Conservation (phyloP, 2,113 vertebrate genomes). For the Anguilla rostrata region DNA sequence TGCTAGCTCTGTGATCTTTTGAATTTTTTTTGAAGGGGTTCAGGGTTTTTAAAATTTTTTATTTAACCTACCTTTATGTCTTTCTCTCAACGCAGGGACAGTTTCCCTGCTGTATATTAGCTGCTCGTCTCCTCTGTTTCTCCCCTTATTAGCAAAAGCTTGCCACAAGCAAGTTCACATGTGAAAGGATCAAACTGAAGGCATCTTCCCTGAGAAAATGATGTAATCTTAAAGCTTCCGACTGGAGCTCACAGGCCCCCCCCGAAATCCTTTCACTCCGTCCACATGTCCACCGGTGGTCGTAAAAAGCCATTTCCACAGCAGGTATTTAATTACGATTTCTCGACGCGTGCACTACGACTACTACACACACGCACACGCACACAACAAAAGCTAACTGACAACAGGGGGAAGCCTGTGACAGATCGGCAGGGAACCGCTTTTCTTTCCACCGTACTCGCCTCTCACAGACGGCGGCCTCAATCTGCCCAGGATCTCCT, state of each 20-base stretch:
- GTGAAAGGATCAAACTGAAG: not conserved
- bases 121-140: not conserved
- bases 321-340: constrained; percentile 54
- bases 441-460: not conserved
- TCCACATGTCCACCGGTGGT: constrained; percentile 45
- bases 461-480: constrained; percentile 34
- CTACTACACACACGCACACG: constrained; percentile 27
- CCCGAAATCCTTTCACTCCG: constrained; percentile 47
- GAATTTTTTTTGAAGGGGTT: not conserved
- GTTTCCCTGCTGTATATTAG: not conserved
- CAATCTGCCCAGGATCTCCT: constrained; percentile 52
- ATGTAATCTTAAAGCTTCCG: not conserved
- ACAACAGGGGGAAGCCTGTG: constrained; percentile 52
- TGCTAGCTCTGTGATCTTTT: not conserved
- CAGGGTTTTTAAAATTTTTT: not conserved
- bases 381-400: constrained; percentile 38
- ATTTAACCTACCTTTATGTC: not conserved
- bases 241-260: constrained; percentile 21
- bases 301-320: constrained; percentile 52
- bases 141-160: not conserved
- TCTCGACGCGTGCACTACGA: constrained; percentile 43
- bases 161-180: not conserved
- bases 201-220: not conserved
- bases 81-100: not conserved
- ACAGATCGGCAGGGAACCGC: constrained; percentile 39